phyloP scores from a whole-genome alignment of 2,113 vertebrate species.

The Semicossyphus pulcher region DNA sequence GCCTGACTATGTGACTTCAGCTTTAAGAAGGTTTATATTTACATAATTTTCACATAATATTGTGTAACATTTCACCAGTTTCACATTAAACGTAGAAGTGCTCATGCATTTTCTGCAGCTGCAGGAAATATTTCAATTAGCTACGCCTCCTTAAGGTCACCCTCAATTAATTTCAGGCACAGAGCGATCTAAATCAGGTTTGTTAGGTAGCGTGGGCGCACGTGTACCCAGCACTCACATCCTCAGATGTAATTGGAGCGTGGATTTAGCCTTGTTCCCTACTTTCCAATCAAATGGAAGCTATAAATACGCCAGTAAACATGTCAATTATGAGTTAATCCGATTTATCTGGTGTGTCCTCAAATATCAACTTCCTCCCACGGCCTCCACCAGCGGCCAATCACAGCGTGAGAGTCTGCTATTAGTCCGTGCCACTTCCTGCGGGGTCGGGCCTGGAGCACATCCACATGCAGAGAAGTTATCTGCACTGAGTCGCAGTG shows the following conservation, averaged over 20 bases:
- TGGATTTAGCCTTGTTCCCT: slow-evolving; percentile 49
- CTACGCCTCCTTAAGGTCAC: slow-evolving; percentile 20
- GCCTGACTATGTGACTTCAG: neutral
- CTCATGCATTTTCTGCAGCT: neutral
- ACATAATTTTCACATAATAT: neutral
- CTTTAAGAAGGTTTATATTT: neutral
- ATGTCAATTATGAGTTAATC: slow-evolving; percentile 74
- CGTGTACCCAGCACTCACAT: slow-evolving; percentile 29
- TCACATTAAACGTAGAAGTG: neutral
- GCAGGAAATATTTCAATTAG: slow-evolving; percentile 7
- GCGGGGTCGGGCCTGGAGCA: slow-evolving; percentile 31
- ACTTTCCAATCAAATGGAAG: slow-evolving; percentile 57
- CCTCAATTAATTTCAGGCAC: slow-evolving; percentile 15
- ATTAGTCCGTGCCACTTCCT: slow-evolving; percentile 45
- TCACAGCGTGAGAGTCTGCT: slow-evolving; percentile 21
- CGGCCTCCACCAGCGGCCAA: slow-evolving; percentile 48
- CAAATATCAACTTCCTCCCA: slow-evolving; percentile 77
- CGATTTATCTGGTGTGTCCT: slow-evolving; percentile 65
- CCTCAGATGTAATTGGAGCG: slow-evolving; percentile 41
- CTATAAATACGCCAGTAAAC: slow-evolving; percentile 79
- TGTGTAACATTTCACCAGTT: neutral
- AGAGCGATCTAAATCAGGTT: slow-evolving; percentile 44
- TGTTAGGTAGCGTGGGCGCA: slow-evolving; percentile 21
- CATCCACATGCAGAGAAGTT: slow-evolving; percentile 37
- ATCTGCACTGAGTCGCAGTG: slow-evolving; percentile 48